These are phyloP conservation scores for Leptinotarsa undecemlineata DNA, from an alignment of 1,140 invertebrate genomes.

Conservation along the genomic window DNA sequence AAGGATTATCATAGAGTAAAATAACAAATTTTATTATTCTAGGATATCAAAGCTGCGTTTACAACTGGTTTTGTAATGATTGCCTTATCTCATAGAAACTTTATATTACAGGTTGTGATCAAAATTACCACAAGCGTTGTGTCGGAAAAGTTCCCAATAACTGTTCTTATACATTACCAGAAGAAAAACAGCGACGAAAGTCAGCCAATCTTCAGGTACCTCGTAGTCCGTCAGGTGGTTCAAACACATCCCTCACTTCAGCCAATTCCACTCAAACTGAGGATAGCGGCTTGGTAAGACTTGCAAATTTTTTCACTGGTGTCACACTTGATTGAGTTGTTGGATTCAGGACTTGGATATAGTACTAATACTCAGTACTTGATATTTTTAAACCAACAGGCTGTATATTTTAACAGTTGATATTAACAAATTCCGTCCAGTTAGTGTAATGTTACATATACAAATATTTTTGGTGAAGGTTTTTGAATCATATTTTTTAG, in stretches of 20 bases:
- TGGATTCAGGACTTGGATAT: slow-evolving; percentile 31
- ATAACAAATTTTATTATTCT: too few species aligned
- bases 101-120: slow-evolving; percentile 80
- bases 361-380: neutral
- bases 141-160: slow-evolving; percentile 98
- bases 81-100: too few species aligned
- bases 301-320: slow-evolving; percentile 54
- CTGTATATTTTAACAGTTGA: neutral
- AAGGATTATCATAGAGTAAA: too few species aligned
- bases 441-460: neutral
- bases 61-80: too few species aligned
- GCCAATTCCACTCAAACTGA: slow-evolving; percentile 56
- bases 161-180: slow-evolving; percentile 68
- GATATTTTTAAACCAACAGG: neutral
- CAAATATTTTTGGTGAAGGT: slow-evolving; percentile 32
- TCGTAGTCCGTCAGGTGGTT: slow-evolving; percentile 67
- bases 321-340: slow-evolving; percentile 36
- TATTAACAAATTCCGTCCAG: neutral
- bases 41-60: too few species aligned
- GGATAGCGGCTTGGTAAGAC: slow-evolving; percentile 57
- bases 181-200: slow-evolving; percentile 58
- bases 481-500: slow-evolving; percentile 30
- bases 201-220: slow-evolving; percentile 66
- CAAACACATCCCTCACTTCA: slow-evolving; percentile 50
- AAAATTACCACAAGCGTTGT: slow-evolving; percentile 98